These are phyloP conservation scores for Oscheius sp. DNA, from an alignment of 2,888 invertebrate genomes.

Conservation along the genomic window DNA sequence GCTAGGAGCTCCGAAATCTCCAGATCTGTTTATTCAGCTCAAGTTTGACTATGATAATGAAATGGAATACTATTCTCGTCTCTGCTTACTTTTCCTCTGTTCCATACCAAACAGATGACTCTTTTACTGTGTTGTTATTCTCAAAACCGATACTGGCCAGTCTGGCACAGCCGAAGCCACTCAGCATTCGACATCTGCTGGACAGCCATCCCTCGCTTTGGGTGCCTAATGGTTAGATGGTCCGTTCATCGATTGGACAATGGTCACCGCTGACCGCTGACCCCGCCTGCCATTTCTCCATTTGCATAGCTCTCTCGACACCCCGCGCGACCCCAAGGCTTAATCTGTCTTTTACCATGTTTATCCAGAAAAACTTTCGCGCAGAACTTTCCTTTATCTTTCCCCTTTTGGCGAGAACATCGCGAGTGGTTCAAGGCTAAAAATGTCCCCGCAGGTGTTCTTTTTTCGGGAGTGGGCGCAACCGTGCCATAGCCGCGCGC, in stretches of 20 bases:
- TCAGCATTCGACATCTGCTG: slow-evolving; percentile 18
- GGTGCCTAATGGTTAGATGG: slow-evolving; percentile 34
- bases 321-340: slow-evolving; percentile 6
- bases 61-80: neutral
- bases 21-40: slow-evolving; percentile 12
- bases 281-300: slow-evolving; percentile 36
- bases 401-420: neutral
- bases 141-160: slow-evolving; percentile 18
- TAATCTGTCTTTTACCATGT: neutral
- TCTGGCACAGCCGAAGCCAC: neutral
- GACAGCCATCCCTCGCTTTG: slow-evolving; percentile 1
- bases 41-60: slow-evolving; percentile 34
- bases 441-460: no score
- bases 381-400: neutral
- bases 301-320: slow-evolving; percentile 33
- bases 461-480: no score
- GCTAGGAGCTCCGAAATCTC: no score
- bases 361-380: no score
- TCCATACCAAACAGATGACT: slow-evolving; percentile 26
- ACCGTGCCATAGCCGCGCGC: no score
- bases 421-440: neutral
- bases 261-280: slow-evolving; percentile 37
- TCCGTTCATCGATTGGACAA: slow-evolving; percentile 28
- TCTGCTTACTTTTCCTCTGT: slow-evolving; percentile 18
- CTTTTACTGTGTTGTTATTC: slow-evolving; percentile 26